These are phyloP conservation scores for Temnopleurus reevesii DNA, from an alignment of 53 echinoderm and acorn worm genomes.

Conservation along the genomic window DNA sequence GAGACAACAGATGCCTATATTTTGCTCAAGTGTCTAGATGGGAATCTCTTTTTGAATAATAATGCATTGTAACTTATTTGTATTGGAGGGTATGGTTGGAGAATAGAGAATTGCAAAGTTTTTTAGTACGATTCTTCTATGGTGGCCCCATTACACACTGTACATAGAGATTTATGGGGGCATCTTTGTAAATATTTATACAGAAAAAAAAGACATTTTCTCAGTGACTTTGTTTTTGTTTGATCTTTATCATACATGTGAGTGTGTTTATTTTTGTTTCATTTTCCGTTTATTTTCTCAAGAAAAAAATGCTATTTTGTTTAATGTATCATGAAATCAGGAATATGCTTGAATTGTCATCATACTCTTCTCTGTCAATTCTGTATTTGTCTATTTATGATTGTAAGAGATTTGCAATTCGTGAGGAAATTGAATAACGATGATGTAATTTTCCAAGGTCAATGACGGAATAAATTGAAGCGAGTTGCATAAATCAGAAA, in stretches of 20 bases:
- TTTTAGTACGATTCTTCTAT: background rate
- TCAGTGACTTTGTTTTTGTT: constrained; percentile 30
- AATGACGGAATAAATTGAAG: no score
- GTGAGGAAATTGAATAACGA: background rate
- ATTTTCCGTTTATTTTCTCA: background rate
- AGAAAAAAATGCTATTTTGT: constrained; percentile 16
- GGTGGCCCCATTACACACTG: background rate
- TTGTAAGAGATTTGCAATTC: background rate
- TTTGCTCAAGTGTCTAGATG: background rate
- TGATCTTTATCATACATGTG: background rate
- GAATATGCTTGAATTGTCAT: background rate
- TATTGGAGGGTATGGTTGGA: background rate
- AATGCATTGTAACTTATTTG: constrained; percentile 42
- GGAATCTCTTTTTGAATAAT: background rate
- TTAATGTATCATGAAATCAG: constrained; percentile 15
- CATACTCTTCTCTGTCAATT: background rate
- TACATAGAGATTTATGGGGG: constrained; percentile 22
- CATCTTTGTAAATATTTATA: constrained; percentile 34
- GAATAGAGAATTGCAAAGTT: background rate
- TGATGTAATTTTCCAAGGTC: background rate
- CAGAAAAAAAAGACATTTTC: constrained; percentile 18
- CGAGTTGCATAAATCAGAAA: no score
- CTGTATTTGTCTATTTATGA: constrained; percentile 30
- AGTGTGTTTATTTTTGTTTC: background rate
- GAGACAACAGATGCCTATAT: constrained; percentile 25